Evolutionary conservation across 2,797 vertebrate genomes (phyloP).

Genomic region (Gephyroberyx darwinii): DNA sequence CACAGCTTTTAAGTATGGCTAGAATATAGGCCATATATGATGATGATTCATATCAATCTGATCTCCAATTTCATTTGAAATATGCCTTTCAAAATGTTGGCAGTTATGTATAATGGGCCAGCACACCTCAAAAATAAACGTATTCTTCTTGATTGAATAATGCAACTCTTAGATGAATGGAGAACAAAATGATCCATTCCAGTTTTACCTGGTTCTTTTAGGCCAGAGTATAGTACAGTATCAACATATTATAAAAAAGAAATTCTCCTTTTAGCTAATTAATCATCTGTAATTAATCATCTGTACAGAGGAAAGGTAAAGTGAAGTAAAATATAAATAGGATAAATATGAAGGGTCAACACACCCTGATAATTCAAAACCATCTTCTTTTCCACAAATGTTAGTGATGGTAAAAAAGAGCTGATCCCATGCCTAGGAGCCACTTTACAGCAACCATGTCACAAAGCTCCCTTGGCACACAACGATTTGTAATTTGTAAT

Average conservation of each 20-base stretch:
- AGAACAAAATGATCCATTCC: neutral
- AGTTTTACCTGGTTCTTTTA: slow-evolving; percentile 10
- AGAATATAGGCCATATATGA: too few species aligned
- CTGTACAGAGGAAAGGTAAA: neutral
- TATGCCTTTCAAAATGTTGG: too few species aligned
- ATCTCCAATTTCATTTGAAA: too few species aligned
- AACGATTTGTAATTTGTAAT: slow-evolving; percentile 81
- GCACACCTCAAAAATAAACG: too few species aligned
- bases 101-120: too few species aligned
- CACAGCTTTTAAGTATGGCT: too few species aligned
- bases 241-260: slow-evolving; percentile 11
- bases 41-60: too few species aligned
- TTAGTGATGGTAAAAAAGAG: slow-evolving; percentile 4
- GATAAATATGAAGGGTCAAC: slow-evolving; percentile 36
- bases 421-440: slow-evolving; percentile 42
- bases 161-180: too few species aligned
- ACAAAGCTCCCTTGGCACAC: slow-evolving; percentile 65
- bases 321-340: slow-evolving; percentile 40
- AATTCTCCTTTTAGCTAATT: slow-evolving; percentile 42
- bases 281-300: slow-evolving; percentile 16
- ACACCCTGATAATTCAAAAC: neutral
- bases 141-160: too few species aligned
- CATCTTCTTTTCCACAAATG: slow-evolving; percentile 25
- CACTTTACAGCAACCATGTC: slow-evolving; percentile 53
- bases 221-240: slow-evolving; percentile 2